These are phyloP conservation scores for Andrena praecox DNA, from an alignment of 2,888 invertebrate genomes.

Conservation along the genomic window DNA sequence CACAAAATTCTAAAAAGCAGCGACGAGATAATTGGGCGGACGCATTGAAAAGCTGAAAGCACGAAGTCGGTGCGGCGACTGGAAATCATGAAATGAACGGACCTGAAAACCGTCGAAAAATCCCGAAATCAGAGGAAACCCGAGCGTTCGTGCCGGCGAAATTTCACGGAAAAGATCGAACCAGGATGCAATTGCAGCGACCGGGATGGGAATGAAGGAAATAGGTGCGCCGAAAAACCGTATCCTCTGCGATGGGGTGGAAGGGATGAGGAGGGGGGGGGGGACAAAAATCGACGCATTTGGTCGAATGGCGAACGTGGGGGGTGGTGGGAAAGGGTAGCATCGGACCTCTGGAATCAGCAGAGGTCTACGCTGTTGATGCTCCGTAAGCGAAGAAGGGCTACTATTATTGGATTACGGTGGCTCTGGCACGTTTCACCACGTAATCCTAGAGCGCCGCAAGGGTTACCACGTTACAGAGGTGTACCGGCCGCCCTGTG, in stretches of 20 bases:
- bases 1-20: neutral
- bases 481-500: slow-evolving; percentile 38
- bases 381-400: slow-evolving; percentile 41
- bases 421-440: slow-evolving; percentile 64
- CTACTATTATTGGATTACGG: slow-evolving; percentile 72
- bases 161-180: neutral
- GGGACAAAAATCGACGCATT: slow-evolving; percentile 35
- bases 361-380: slow-evolving; percentile 46
- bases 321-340: neutral
- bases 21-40: neutral
- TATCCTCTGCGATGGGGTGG: neutral
- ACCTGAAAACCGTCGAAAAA: neutral
- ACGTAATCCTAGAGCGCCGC: slow-evolving; percentile 69
- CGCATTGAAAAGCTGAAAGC: neutral
- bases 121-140: slow-evolving; percentile 1
- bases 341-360: slow-evolving; percentile 43
- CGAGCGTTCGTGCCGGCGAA: neutral
- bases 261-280: neutral
- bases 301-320: slow-evolving; percentile 14
- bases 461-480: slow-evolving; percentile 62
- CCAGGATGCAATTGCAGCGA: neutral
- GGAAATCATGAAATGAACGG: neutral
- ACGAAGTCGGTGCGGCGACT: neutral
- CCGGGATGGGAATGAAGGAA: neutral
- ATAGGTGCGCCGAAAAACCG: slow-evolving; percentile 8